Evolutionary conservation across 2,113 vertebrate species (phyloP).

Genomic region (Donacobius atricapilla): DNA sequence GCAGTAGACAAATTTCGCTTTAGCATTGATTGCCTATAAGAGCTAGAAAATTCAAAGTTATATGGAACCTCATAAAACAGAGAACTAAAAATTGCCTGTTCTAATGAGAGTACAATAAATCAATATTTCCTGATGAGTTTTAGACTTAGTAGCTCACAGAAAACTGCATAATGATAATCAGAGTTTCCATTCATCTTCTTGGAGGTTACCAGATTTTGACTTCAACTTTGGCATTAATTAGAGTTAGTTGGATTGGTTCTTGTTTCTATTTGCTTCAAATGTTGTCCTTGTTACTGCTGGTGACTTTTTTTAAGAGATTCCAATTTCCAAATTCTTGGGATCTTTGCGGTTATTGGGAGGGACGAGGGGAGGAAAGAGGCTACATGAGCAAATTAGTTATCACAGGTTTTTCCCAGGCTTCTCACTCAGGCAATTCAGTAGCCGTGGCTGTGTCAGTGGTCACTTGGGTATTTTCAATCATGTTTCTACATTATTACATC

Average conservation of each 20-base stretch:
- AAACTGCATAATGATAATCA: background rate
- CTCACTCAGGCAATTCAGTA: background rate
- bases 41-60: background rate
- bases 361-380: rapidly evolving
- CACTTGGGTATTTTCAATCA: background rate
- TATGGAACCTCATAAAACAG: background rate
- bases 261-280: background rate
- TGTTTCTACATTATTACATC: background rate
- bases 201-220: background rate
- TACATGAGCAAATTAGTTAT: background rate
- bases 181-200: background rate
- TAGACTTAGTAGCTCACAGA: background rate
- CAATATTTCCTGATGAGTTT: background rate
- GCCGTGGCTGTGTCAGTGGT: background rate
- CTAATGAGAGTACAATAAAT: background rate
- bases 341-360: background rate
- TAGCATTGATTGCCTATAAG: background rate
- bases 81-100: background rate
- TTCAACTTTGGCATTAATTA: background rate
- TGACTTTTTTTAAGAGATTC: background rate
- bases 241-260: background rate
- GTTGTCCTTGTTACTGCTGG: background rate
- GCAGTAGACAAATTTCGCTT: background rate
- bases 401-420: background rate
- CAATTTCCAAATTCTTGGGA: background rate